Base-by-base conservation (phyloP, 2,888 invertebrate species). In the Polietes domitor region DNA sequence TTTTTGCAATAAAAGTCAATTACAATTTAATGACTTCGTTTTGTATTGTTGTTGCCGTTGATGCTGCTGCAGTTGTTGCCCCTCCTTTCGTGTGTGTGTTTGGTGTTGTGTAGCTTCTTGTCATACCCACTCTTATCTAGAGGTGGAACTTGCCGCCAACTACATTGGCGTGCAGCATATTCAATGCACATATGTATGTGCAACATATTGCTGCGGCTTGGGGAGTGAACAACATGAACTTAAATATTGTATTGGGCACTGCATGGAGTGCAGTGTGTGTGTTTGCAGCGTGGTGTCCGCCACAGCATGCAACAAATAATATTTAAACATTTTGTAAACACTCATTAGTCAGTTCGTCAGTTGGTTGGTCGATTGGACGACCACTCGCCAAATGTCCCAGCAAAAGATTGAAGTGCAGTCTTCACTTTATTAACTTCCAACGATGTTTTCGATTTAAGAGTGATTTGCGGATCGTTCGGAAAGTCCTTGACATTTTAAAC, bases 1-100 rank as follows among this genome's bases (percentile, higher is more conserved):
- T 65, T 80, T 86, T 81, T 58, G 80, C 82, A 83, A 82, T 85
- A 85, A 86, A 83, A 86, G 83, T 78, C 86, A 83, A 83, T 86
- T 86, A 82, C 83, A 85, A 81, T 82, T 86, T 86, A 85, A 85
- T 85, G 86, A 82, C 76, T 83, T 80, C 76, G 74, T 70, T 68
- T 77, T 78, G 73, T 65, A 37, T 68, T 37, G 68, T 58, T 77
- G 26, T 37, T 71, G 47, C 53, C 68, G 58, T 81, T 58, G 47
- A 10, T 73, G 26, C 28, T 26, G 32, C 12, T 68, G 19, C 4
- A n/a, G 21, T 41, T 75, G 63, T 24, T 70, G 53, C 76, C 43
- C 37, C 47, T 2, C 47, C 47, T n/a, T n/a, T n/a, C n/a, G n/a
- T n/a, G n/a, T n/a, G n/a, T n/a, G n/a, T n/a, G n/a, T n/a, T n/a